Evolutionary conservation across 2,113 vertebrate species (phyloP).

Genomic region (Marcusenius ussheri): DNA sequence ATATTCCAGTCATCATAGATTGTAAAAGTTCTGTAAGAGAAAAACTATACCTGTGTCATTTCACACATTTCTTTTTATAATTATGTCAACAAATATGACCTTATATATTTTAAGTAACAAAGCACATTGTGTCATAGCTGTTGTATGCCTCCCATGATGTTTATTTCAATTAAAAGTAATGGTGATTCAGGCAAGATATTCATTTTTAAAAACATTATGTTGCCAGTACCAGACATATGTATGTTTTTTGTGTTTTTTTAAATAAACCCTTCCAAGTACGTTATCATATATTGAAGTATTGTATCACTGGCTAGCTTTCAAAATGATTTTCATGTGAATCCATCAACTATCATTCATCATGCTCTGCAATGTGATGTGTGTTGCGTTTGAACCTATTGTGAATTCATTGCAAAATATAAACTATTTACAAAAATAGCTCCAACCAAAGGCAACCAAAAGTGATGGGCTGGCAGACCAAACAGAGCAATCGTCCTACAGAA

Average conservation of each 20-base stretch:
- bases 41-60: slow-evolving; percentile 56
- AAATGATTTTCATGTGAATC: neutral
- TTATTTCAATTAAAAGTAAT: slow-evolving; percentile 84
- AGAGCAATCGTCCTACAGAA: neutral
- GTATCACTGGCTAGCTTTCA: neutral
- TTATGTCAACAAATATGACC: slow-evolving; percentile 40
- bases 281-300: neutral
- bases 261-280: slow-evolving; percentile 28
- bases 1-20: slow-evolving; percentile 53
- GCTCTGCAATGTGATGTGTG: neutral
- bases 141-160: slow-evolving; percentile 83
- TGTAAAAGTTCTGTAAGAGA: slow-evolving; percentile 44
- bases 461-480: neutral
- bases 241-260: slow-evolving; percentile 61
- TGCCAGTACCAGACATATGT: slow-evolving; percentile 76
- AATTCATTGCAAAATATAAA: neutral
- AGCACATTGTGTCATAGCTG: slow-evolving; percentile 73
- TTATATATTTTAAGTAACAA: slow-evolving; percentile 67
- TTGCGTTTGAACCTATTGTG: neutral
- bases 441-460: neutral
- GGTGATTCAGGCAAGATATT: slow-evolving; percentile 77
- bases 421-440: neutral
- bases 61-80: slow-evolving; percentile 46
- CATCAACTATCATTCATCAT: neutral
- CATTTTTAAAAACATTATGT: slow-evolving; percentile 84